These are phyloP conservation scores for Salticus scenicus DNA, from an alignment of 2,888 invertebrate genomes.

Conservation along the genomic window DNA sequence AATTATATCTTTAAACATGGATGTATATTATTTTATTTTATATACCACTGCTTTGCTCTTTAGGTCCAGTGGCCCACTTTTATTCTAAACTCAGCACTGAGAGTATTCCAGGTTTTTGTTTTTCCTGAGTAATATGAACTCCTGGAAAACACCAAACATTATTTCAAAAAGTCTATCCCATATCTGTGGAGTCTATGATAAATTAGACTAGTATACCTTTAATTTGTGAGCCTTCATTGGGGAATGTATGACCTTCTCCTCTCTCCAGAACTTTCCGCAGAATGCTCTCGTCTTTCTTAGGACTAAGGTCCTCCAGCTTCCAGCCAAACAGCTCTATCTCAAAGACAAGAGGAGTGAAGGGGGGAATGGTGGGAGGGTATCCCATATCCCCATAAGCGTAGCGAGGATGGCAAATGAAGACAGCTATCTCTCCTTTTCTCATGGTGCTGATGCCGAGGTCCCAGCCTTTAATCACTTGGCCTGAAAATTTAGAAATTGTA, in stretches of 20 bases:
- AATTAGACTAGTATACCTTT: slow-evolving; percentile 85
- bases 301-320: slow-evolving; percentile 91
- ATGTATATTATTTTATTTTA: no score
- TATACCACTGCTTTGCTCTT: no score
- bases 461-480: slow-evolving; percentile 92
- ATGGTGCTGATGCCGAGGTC: slow-evolving; percentile 94
- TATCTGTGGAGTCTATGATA: no score
- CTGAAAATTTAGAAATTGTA: no score
- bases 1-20: no score
- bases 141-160: no score
- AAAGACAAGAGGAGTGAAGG: slow-evolving; percentile 86
- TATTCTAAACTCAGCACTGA: no score
- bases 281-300: slow-evolving; percentile 88
- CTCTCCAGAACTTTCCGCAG: slow-evolving; percentile 82
- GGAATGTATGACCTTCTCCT: slow-evolving; percentile 84
- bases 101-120: no score
- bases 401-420: slow-evolving; percentile 88
- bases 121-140: no score
- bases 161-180: no score
- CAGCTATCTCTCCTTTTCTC: slow-evolving; percentile 90
- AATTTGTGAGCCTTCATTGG: slow-evolving; percentile 88
- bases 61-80: no score
- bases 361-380: slow-evolving; percentile 90
- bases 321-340: slow-evolving; percentile 91
- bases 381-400: slow-evolving; percentile 93